Base-by-base conservation (phyloP, 2,888 invertebrate genomes). In the Habroteleia sp. region DNA sequence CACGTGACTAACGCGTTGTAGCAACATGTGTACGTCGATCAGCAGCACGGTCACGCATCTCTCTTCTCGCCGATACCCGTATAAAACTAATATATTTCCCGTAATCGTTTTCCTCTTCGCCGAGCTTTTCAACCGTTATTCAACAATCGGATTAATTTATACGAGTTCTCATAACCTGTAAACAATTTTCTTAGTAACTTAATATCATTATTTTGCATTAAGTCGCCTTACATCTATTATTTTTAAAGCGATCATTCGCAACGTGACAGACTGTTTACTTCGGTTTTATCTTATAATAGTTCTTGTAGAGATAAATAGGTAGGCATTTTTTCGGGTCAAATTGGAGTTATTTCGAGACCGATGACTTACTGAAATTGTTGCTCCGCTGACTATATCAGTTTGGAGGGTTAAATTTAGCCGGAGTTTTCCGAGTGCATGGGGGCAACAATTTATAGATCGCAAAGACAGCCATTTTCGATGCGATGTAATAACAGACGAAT, bases 1-100 rank as follows among this genome's bases (percentile, higher is more conserved):
- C 83, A 84, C 83, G 83, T 83, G 84, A 80, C 79, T 13, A 42
- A 58, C 80, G 81, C 83, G 82, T 83, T 83, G 75, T 58, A 11
- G 37, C 44, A 23, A 78, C 79, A 81, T 84, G 83, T 58, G 74
- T 74, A 62, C 68, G 50, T 73, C 46, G 33, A 33, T 54, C 52
- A 29, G 23, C 14, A 17, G 1, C 31, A 25, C 29, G 13, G 11
- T 13, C 16, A 50, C 31, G 31, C 50, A 58, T 50, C 41, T 33
- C 16, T 50, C 56, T 17, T 14, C 35, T 25, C 42, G 17, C 1
- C 10, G 13, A 35, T 16, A 5, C 3, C 6, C 20, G 14, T 37
- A 31, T 27, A 58, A 56, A 56, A 33, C 48, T 65, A 8, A 35
- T 65, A 23, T 37, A 54, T 44, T 65, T 54, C 25, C 41, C 29